Evolutionary conservation across 2,113 vertebrate genomes (phyloP), one percentile per base, ranked within the genome.

Genomic region (Catharus minimus): DNA sequence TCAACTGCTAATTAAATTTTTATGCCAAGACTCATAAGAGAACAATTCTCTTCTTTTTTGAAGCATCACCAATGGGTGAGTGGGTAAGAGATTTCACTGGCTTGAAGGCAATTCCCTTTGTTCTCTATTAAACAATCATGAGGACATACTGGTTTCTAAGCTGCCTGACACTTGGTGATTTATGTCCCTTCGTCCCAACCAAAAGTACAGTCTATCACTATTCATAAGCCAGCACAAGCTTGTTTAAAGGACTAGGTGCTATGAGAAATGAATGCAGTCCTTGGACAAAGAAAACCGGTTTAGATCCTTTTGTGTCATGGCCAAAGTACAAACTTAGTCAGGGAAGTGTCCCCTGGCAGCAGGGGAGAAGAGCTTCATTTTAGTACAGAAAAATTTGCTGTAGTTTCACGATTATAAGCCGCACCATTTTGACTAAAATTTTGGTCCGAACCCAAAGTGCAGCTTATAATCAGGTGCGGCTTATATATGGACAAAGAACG

Each of bases 1-100:
- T 88, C 62, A 81, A 41, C 73, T 87, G 71, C 92, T 93, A 92
- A 92, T 95, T 91, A 95, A 94, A 92, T 80, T 96, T 95, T 95
- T 85, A 94, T 93, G 82, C 62, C 65, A 58, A 85, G 89, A 78
- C 43, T 78, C 71, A 64, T 73, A 92, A 83, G 49, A 89, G 69
- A 93, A 88, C 79, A 92, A 86, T 88, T 71, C 41, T 56, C 53
- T 53, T 52, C n/a, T 33, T 72, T 82, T 94, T n/a, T 82, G 49
- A 94, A 90, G 72, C 52, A 74, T 49, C 82, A 66, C 57, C 24
- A 7, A 39, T 60, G 68, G 61, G 78, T 23, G 7, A 68, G 57
- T 78, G 86, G 72, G n/a, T 82, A 85, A 8, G 8, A 69, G 79
- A 55, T 84, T 83, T 88, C 79, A 78, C n/a, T 75, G 60, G 67